phyloP scores from a whole-genome alignment of 2,888 invertebrate genomes.

The Apamea monoglypha region DNA sequence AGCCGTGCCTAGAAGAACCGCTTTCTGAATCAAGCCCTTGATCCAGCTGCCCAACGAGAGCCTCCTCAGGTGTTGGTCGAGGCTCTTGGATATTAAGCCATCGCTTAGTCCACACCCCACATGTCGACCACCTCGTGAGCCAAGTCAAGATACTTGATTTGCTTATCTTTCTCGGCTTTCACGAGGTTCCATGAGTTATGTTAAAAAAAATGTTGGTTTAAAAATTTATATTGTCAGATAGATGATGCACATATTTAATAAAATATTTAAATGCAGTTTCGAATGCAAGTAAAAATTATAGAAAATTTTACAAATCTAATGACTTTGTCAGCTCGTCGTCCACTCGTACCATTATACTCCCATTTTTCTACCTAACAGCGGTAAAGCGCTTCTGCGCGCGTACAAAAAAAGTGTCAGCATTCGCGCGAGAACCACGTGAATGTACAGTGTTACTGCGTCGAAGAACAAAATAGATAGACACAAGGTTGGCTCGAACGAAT shows the following conservation, averaged over 20 bases:
- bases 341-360: background rate
- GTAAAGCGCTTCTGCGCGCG: background rate
- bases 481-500: background rate
- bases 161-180: no score
- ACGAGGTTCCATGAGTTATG: no score
- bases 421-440: slow-evolving; percentile 4
- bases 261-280: background rate
- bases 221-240: background rate
- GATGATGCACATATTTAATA: background rate
- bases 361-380: background rate
- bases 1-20: no score
- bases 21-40: no score
- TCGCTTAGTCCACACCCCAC: no score
- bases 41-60: no score
- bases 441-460: background rate
- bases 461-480: background rate
- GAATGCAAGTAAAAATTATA: background rate
- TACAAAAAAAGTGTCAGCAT: slow-evolving; percentile 14
- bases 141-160: no score
- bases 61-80: no score
- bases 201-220: background rate
- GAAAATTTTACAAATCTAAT: background rate
- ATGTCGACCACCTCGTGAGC: no score
- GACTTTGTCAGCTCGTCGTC: background rate
- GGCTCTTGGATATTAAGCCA: no score